Evolutionary conservation across 2,113 vertebrate genomes (phyloP), one percentile per base, ranked within the genome.

Genomic region (Seriola quinqueradiata): DNA sequence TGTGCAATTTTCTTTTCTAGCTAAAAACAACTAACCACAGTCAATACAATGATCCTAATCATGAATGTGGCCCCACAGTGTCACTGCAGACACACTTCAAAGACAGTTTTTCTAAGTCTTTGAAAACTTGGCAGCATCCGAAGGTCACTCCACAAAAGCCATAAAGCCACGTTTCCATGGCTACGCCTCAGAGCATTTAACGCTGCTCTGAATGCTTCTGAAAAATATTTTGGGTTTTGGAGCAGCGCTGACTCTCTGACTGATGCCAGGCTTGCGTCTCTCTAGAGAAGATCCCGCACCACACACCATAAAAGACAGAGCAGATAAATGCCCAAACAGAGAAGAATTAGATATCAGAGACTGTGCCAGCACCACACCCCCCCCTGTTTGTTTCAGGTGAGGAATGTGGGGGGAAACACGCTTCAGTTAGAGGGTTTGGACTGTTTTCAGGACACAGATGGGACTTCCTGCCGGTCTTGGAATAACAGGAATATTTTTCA

Each of bases 371-470:
- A 54, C 25, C 28, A 1, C 55, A 19, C 55, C 46, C n/a, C 21
- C 17, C 46, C 3, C 42, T 2, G 32, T 59, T 63, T 54, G 75
- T 52, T 81, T 46, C 80, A 79, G 89, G 87, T 84, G 87, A 88
- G 71, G 87, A 84, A 88, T 80, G 82, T 38, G 25, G 21, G 44
- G 40, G 40, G 68, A 5, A 19, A 61, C 4, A 25, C 46, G 7
- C 36, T 69, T 82, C 65, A 77, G 64, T 42, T 38, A 14, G 28
- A 82, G 28, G 38, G 9, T 68, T 64, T 87, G 58, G 80, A 60
- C 81, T 7, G 57, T 36, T 78, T 73, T 87, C 65, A 76, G 81
- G 68, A 84, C 82, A 87, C 90, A 93, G 84, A 92, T 91, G 87
- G 89, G 58, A 81, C 85, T 91, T 93, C 90, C 90, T 89, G 90